These are phyloP conservation scores for Poicephalus gulielmi DNA, from an alignment of 2,113 vertebrate species.

Conservation along the genomic window DNA sequence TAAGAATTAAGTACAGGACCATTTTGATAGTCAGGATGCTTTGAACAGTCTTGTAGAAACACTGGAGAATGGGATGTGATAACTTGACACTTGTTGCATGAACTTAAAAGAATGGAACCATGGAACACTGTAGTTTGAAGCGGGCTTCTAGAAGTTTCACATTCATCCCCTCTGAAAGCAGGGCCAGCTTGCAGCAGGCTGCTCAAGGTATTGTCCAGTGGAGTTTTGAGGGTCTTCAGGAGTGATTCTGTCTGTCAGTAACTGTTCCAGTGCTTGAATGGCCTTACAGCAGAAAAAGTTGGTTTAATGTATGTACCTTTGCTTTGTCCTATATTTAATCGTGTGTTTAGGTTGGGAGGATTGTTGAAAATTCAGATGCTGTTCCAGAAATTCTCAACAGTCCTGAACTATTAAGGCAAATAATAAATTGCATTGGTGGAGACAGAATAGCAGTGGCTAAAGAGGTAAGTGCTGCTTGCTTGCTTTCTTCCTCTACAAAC, in stretches of 20 bases:
- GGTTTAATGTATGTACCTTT: not conserved
- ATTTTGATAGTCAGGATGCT: accelerated
- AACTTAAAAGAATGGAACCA: accelerated
- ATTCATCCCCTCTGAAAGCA: not conserved
- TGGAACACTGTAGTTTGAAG: accelerated
- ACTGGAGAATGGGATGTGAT: not conserved
- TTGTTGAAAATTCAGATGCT: constrained; percentile 81
- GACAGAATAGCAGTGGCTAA: constrained; percentile 92
- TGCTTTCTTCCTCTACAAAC: not conserved
- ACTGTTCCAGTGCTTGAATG: not conserved
- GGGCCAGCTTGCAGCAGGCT: not conserved
- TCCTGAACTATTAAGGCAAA: constrained; percentile 77
- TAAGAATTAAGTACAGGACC: not conserved
- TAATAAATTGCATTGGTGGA: constrained; percentile 84
- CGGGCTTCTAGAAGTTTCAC: not conserved
- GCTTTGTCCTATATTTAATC: not conserved
- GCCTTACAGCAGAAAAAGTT: not conserved
- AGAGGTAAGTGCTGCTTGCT: constrained; percentile 74
- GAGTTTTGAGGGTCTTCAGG: not conserved
- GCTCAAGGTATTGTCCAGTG: accelerated
- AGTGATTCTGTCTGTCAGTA: not conserved
- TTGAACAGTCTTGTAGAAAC: not conserved
- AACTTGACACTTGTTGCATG: not conserved
- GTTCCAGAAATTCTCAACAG: constrained; percentile 82
- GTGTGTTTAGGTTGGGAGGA: constrained; percentile 82